phyloP scores from a whole-genome alignment of 2,888 invertebrate species.

The Eurytoma adleriae region DNA sequence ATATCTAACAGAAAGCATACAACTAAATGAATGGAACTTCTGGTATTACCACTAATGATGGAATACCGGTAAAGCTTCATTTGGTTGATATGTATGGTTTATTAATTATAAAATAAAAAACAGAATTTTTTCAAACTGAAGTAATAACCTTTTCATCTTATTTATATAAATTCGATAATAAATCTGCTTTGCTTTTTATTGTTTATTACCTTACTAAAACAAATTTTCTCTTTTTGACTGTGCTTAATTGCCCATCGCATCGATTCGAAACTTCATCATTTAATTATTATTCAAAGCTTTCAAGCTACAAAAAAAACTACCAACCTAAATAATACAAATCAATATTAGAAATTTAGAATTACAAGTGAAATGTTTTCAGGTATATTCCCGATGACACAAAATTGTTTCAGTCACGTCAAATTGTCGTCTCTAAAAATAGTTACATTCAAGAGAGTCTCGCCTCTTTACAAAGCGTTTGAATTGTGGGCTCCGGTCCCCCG shows the following conservation, averaged over 20 bases:
- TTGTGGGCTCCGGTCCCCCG: background rate
- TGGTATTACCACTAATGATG: background rate
- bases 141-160: too few species aligned
- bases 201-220: too few species aligned
- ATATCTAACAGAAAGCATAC: background rate
- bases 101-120: too few species aligned
- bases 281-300: too few species aligned
- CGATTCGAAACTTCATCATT: too few species aligned
- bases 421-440: slow-evolving; percentile 41
- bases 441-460: background rate
- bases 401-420: background rate
- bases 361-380: background rate
- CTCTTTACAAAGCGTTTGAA: slow-evolving; percentile 34
- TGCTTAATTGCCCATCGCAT: too few species aligned
- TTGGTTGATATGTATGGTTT: too few species aligned
- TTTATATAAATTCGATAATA: background rate
- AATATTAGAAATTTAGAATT: background rate
- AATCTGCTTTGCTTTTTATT: too few species aligned
- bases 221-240: too few species aligned
- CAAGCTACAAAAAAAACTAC: background rate
- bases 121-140: too few species aligned
- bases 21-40: background rate
- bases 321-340: background rate
- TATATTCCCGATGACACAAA: background rate
- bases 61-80: too few species aligned